Evolutionary conservation across 2,113 vertebrate genomes (phyloP), one percentile per base, ranked within the genome.

Genomic region (Cephalopholis sonnerati): DNA sequence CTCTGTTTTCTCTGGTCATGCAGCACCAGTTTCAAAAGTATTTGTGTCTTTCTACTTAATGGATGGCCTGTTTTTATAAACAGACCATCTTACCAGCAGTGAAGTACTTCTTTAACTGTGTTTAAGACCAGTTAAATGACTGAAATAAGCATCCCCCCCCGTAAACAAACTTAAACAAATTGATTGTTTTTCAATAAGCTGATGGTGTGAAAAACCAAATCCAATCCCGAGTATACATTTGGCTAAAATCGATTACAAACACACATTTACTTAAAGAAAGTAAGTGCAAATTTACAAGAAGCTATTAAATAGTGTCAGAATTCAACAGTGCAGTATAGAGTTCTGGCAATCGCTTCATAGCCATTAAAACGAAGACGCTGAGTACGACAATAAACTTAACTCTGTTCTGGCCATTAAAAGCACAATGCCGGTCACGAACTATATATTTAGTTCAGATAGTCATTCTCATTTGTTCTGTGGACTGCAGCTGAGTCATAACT

Each of bases 401-500:
- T 65, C 1, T 29, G 32, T 32, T 63, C 51, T 20, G 69, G 48
- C 44, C 69, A 41, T 80, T 80, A 75, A 63, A 74, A 32, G 73
- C 44, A 75, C 79, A 75, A 78, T 2, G 57, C 7, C 7, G 1
- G 25, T 58, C 44, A 75, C 11, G 17, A 74, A 67, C 32, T 4
- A 13, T 48, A 59, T 39, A 64, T 73, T 71, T 50, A 76, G 62
- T 25, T 53, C 51, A 55, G 3, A 53, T 25, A 62, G 36, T 66
- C 55, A 54, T 83, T n/a, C 50, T 66, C 55, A 54, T 83, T n/a
- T 57, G 54, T 51, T 65, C 46, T 32, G 12, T 65, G 51, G 39
- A 20, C 68, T 27, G 39, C 68, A 51, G 73, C 50, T 75, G 84
- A 87, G 74, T 84, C 84, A 88, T 84, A 73, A 78, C 22, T 83